A percentile compares a stretch with the other conserved stretches of the same genome.
Evolutionary conservation across 2,888 invertebrate genomes (phyloP).

Genomic region (Clusia tigrina): DNA sequence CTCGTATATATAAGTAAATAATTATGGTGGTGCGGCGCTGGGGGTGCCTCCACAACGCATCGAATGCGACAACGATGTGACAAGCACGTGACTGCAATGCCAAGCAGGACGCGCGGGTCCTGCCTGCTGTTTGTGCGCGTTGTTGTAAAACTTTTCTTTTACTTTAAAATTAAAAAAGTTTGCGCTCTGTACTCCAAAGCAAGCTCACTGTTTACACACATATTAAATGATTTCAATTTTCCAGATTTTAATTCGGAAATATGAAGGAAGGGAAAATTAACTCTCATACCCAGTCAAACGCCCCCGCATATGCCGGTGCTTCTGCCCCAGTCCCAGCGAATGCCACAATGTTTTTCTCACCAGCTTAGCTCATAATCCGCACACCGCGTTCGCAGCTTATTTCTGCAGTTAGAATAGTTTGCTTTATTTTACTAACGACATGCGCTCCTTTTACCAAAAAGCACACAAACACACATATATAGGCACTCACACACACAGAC

Average conservation of each 20-base stretch:
- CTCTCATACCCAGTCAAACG: background rate
- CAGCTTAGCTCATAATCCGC: background rate
- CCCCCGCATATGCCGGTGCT: background rate
- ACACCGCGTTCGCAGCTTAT: background rate
- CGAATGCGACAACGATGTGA: constrained; percentile 54
- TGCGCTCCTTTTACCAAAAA: no score
- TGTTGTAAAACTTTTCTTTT: background rate
- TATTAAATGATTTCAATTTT: constrained; percentile 2
- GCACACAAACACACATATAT: background rate
- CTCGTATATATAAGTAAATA: constrained; percentile 40
- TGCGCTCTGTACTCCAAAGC: background rate
- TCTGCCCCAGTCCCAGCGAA: background rate
- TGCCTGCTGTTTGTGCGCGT: background rate
- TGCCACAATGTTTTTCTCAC: background rate
- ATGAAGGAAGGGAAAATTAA: background rate
- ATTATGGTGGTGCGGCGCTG: constrained; percentile 46
- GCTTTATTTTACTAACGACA: background rate
- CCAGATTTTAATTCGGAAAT: background rate
- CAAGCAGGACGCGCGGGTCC: constrained; percentile 25
- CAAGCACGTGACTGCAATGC: constrained; percentile 54
- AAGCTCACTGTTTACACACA: background rate
- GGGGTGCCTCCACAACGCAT: constrained; percentile 46
- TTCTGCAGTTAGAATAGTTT: no score
- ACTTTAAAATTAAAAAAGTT: constrained; percentile 12
- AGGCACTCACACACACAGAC: background rate